These are phyloP conservation scores for Unio pictorum DNA, from an alignment of 2,888 invertebrate species.

Conservation along the genomic window DNA sequence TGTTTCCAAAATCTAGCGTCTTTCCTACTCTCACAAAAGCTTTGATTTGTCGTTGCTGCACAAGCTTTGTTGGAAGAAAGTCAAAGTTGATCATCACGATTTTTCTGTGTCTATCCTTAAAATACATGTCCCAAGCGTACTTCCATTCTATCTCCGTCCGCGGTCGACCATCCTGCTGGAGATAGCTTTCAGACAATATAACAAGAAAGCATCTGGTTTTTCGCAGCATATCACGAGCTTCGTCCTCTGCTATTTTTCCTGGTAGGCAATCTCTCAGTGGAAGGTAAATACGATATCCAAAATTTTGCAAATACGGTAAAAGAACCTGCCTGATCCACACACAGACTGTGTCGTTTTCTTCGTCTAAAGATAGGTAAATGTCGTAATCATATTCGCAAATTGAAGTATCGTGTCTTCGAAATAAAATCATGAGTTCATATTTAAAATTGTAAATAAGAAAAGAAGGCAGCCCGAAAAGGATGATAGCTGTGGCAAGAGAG, in stretches of 20 bases:
- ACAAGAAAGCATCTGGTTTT: conserved; percentile 2
- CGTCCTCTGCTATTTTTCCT: conserved; percentile 4
- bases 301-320: neutral
- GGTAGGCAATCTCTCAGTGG: conserved; percentile 1
- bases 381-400: conserved; percentile 2
- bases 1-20: neutral
- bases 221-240: neutral
- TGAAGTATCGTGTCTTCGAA: too few species aligned
- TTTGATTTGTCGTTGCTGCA: neutral
- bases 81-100: neutral
- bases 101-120: neutral
- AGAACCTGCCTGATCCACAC: conserved; percentile 1
- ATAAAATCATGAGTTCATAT: too few species aligned
- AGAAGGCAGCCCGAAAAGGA: too few species aligned
- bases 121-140: conserved; percentile 7
- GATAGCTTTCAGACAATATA: neutral
- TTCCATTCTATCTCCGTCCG: conserved; percentile 12
- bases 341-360: neutral
- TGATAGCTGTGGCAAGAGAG: too few species aligned
- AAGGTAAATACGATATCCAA: conserved; percentile 7
- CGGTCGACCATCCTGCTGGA: neutral
- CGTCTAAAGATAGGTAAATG: conserved; percentile 7
- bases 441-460: too few species aligned
- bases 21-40: conserved; percentile 9
- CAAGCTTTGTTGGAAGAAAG: neutral